Evolutionary conservation across 2,888 invertebrate genomes (phyloP).

Genomic region (Vesta saturnalis): DNA sequence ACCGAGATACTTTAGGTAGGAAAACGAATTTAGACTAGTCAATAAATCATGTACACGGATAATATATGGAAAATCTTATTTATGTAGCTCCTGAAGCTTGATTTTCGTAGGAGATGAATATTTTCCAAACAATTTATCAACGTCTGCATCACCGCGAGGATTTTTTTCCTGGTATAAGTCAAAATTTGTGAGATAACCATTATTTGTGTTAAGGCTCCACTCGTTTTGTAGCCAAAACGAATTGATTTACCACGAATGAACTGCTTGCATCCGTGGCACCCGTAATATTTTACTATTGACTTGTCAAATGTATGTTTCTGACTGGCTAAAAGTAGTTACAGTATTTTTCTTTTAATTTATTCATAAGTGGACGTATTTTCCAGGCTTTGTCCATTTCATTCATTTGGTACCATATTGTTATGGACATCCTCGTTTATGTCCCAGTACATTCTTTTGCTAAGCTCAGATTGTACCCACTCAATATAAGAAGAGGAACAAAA

Average conservation of each 20-base stretch:
- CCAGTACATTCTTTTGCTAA: background rate
- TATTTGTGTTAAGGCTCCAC: slow-evolving; percentile 44
- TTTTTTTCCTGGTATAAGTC: slow-evolving; percentile 18
- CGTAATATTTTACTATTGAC: too few species aligned
- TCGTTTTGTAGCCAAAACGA: slow-evolving; percentile 46
- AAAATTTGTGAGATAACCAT: slow-evolving; percentile 46
- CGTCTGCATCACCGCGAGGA: background rate
- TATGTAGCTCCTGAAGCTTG: background rate
- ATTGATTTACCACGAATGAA: slow-evolving; percentile 46
- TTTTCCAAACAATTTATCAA: slow-evolving; percentile 12
- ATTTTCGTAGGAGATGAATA: background rate
- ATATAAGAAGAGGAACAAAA: background rate
- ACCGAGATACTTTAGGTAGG: background rate
- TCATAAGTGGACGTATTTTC: background rate
- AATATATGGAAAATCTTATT: background rate
- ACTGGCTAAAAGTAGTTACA: too few species aligned
- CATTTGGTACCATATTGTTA: background rate
- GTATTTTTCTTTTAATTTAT: background rate
- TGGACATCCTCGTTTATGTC: background rate
- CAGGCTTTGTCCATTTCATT: slow-evolving; percentile 2
- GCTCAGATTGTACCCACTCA: slow-evolving; percentile 1
- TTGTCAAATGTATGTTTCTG: too few species aligned
- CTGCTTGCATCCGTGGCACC: too few species aligned
- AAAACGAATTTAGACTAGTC: background rate
- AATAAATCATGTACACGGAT: background rate